Conservation (phyloP, 2,797 vertebrate species). For the Sebastes hubbsi region DNA sequence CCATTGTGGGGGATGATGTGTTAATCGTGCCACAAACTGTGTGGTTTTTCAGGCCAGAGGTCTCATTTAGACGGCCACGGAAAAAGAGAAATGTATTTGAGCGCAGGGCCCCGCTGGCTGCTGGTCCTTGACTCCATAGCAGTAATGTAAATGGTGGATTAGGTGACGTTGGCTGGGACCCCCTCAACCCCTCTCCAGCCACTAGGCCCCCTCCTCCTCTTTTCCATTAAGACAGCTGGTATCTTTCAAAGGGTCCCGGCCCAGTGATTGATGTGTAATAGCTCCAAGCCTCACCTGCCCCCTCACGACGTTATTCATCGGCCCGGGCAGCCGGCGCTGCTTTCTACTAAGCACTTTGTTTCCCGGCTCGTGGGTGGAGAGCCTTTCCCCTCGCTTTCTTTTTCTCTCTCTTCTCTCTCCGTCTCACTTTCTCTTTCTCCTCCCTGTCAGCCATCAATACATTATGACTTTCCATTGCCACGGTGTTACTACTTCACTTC, state of each 20-base stretch:
- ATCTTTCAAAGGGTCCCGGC: slow-evolving; percentile 83
- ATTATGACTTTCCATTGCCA: slow-evolving; percentile 57
- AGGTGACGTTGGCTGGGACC: slow-evolving; percentile 75
- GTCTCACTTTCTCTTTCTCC: slow-evolving; percentile 29
- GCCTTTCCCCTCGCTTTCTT: slow-evolving; percentile 22
- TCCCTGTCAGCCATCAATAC: slow-evolving; percentile 43
- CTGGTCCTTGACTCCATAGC: slow-evolving; percentile 79
- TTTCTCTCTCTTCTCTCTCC: slow-evolving; percentile 25
- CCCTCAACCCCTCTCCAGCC: slow-evolving; percentile 59
- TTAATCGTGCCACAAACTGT: slow-evolving; percentile 82
- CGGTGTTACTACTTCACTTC: slow-evolving; percentile 35
- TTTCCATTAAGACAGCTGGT: slow-evolving; percentile 86
- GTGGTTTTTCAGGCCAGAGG: slow-evolving; percentile 78
- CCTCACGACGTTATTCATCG: slow-evolving; percentile 75
- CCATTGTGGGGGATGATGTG: slow-evolving; percentile 81
- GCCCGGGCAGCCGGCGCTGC: slow-evolving; percentile 52
- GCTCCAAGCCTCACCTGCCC: slow-evolving; percentile 82
- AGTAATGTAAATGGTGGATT: slow-evolving; percentile 85
- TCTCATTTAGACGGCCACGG: slow-evolving; percentile 76
- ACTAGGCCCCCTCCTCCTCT: slow-evolving; percentile 56
- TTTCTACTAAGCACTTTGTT: slow-evolving; percentile 74
- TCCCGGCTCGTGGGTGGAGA: slow-evolving; percentile 66
- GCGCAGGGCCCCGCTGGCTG: slow-evolving; percentile 69
- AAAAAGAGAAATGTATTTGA: slow-evolving; percentile 80
- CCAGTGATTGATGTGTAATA: slow-evolving; percentile 86